Evolutionary conservation across 1,140 invertebrate genomes (phyloP).

Genomic region (Rhopalosiphum padi): DNA sequence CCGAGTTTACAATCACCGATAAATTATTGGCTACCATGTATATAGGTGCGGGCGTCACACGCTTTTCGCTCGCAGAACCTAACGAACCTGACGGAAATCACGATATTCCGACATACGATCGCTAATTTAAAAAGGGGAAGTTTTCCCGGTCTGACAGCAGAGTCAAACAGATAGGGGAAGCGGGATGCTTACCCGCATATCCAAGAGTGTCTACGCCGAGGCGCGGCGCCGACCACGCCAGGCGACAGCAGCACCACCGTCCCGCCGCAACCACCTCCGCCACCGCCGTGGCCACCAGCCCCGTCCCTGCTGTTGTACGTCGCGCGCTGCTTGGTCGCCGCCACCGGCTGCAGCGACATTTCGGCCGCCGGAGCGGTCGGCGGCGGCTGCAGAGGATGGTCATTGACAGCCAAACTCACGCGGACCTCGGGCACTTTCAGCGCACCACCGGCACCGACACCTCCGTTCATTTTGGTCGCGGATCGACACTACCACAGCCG

Average conservation of each 20-base stretch:
- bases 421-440: conserved; percentile 38
- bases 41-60: not conserved
- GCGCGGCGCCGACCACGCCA: conserved; percentile 53
- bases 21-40: too few relatives aligned
- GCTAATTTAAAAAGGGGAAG: not conserved
- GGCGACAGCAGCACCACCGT: conserved; percentile 58
- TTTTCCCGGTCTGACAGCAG: not conserved
- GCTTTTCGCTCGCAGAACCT: not conserved
- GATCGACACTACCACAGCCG: not conserved
- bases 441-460: not conserved
- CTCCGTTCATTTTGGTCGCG: not conserved
- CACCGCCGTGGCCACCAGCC: not conserved
- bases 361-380: too few relatives aligned
- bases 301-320: not conserved
- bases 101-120: not conserved
- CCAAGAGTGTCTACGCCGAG: conserved; percentile 60
- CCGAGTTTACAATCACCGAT: too few relatives aligned
- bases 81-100: not conserved
- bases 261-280: not conserved
- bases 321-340: not conserved
- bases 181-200: conserved; percentile 59
- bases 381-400: not conserved
- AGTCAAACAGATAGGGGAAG: not conserved
- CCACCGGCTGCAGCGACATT: not conserved
- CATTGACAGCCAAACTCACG: conserved; percentile 22